Evolutionary conservation across 2,888 invertebrate genomes (phyloP), one percentile per base, ranked within the genome.

Genomic region (Epinotia nisella): DNA sequence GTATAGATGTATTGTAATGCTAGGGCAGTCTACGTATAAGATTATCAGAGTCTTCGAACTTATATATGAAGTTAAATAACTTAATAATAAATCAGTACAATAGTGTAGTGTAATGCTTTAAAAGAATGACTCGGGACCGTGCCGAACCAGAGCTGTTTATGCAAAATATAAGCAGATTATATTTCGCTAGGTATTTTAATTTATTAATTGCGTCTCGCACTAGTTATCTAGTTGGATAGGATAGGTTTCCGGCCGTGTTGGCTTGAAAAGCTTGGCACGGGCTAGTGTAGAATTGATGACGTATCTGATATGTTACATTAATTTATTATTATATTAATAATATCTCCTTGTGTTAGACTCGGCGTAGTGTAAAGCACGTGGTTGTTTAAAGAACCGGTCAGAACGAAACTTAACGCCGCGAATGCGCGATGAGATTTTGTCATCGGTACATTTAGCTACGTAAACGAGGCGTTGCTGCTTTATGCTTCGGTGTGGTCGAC

Each of bases 11-110:
- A 11, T 17, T 49, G 35, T 29, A 53, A 39, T 55, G 39, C 4
- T 19, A 35, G 35, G 17, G 35, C 24, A 49, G 49, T 45, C 15
- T 3, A 62, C 19, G 21, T 45, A 61, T 41, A 21, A 15, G 13
- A 64, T 51, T 64, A 5, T 62, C 7, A 35, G 35, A 7, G 17
- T 53, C 21, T 4, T n/a, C 9, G 19, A 55, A 55, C 53, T 29
- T 35, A n/a, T 35, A 58, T 58, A 56, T n/a, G 17, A 21, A 24
- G 24, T 39, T 24, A 55, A 56, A 58, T 70, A n/a, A 53, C 51
- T 59, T 65, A 59, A 65, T 19, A 58, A n/a, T 7, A 51, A 53
- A 51, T 65, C 58, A 53, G 65, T 66, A 71, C 66, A 55, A n/a
- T n/a, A 45, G 9, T 65, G 2, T 65, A 55, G 5, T n/a, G 19